Evolutionary conservation across 2,888 invertebrate genomes (phyloP).

Genomic region (Pyrrhia umbra): DNA sequence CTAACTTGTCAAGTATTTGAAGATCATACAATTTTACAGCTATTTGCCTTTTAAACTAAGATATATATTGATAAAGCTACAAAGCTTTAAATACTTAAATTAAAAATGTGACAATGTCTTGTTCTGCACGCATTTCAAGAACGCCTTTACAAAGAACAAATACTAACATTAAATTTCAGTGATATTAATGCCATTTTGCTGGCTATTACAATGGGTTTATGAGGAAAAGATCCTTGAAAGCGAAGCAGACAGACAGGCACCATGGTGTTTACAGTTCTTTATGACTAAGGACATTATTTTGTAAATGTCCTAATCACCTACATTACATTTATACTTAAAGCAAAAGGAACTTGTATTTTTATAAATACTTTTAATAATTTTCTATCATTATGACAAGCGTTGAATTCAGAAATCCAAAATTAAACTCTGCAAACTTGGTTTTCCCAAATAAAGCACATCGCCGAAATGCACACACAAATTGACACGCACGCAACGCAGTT

Average conservation of each 20-base stretch:
- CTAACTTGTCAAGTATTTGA: constrained; percentile 28
- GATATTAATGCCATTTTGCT: constrained; percentile 27
- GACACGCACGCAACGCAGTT: constrained; percentile 40
- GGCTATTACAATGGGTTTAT: constrained; percentile 37
- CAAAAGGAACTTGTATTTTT: too few relatives aligned
- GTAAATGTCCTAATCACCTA: too few relatives aligned
- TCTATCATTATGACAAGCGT: neutral
- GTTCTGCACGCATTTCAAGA: neutral
- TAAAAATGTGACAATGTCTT: neutral
- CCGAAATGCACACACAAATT: constrained; percentile 49
- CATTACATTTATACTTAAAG: too few relatives aligned
- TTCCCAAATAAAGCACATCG: constrained; percentile 29
- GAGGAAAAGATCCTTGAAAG: constrained; percentile 32
- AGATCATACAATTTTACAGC: constrained; percentile 4
- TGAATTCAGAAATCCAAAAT: constrained; percentile 6
- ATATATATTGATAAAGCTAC: neutral
- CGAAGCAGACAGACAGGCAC: constrained; percentile 39
- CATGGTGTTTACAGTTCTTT: constrained; percentile 2
- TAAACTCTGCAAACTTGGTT: constrained; percentile 4
- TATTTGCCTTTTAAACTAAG: constrained; percentile 2
- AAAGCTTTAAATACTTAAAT: neutral
- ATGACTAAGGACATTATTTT: neutral
- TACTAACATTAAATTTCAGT: constrained; percentile 33
- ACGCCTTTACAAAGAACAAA: constrained; percentile 6
- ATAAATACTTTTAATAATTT: neutral